These are phyloP conservation scores for Rhogogaster chlorosoma DNA, from an alignment of 2,888 invertebrate species.

Conservation along the genomic window DNA sequence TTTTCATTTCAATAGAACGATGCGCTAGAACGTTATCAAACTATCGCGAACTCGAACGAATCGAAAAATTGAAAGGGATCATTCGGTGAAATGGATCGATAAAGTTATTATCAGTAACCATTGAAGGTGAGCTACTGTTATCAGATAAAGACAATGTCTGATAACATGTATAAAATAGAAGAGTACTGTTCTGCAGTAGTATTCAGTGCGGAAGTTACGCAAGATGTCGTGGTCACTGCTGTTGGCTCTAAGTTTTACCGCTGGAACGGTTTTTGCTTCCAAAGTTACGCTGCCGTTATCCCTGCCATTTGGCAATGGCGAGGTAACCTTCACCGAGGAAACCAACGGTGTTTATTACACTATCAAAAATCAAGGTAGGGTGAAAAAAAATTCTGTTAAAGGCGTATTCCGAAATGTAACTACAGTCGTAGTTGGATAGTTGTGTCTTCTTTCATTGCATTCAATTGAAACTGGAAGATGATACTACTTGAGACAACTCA, in stretches of 20 bases:
- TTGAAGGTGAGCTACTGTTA: not conserved
- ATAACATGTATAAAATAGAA: not conserved
- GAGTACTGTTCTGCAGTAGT: not conserved
- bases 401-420: no score
- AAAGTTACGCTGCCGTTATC: slow-evolving; percentile 21
- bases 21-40: not conserved
- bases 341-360: not conserved
- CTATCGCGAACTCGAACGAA: not conserved
- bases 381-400: no score
- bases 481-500: no score
- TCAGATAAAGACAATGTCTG: not conserved
- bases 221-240: slow-evolving; percentile 24
- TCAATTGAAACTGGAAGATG: no score
- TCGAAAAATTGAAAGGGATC: not conserved
- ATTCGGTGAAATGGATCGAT: not conserved
- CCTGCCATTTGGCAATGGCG: not conserved
- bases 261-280: not conserved
- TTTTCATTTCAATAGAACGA: no score
- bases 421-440: no score
- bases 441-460: no score
- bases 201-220: not conserved
- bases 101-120: not conserved
- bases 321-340: slow-evolving; percentile 20
- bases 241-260: not conserved
- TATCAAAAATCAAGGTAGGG: not conserved